Evolutionary conservation across 64 coral and sea anemone species (phyloP).

Genomic region (Montipora efflorescens): DNA sequence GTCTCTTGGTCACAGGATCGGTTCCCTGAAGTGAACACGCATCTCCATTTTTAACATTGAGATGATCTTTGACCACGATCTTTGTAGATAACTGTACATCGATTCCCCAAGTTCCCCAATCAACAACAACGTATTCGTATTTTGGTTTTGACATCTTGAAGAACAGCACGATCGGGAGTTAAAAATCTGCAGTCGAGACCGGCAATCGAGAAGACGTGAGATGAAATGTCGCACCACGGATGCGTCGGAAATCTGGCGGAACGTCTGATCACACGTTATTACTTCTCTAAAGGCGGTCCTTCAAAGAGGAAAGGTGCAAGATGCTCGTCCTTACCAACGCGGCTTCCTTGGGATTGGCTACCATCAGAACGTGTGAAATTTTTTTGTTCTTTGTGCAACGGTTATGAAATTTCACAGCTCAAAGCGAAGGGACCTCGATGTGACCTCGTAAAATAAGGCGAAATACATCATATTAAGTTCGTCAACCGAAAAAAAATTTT

Average conservation of each 20-base stretch:
- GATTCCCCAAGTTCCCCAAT: neutral
- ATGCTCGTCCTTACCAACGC: neutral
- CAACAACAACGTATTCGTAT: neutral
- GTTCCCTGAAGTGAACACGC: too few species aligned
- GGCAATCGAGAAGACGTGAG: neutral
- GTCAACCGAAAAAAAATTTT: neutral
- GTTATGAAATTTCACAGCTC: neutral
- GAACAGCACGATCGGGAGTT: neutral
- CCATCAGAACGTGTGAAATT: neutral
- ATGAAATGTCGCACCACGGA: neutral
- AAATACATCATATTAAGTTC: neutral
- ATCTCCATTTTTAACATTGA: too few species aligned
- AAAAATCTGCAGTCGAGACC: neutral
- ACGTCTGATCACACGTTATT: constrained; percentile 2
- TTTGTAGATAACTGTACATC: too few species aligned
- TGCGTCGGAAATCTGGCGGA: constrained; percentile 1
- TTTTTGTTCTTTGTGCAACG: neutral
- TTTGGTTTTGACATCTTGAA: neutral
- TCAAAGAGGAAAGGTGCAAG: constrained; percentile 12
- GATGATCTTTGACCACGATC: too few species aligned
- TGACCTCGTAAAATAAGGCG: neutral
- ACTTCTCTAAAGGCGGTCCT: neutral
- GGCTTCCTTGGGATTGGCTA: neutral
- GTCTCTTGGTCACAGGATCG: too few species aligned
- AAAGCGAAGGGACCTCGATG: neutral